Percentiles rank a stretch among this genome's conserved stretches.
Evolutionary conservation across 1,140 invertebrate species (phyloP).

Genomic region (Drosophila saltans): DNA sequence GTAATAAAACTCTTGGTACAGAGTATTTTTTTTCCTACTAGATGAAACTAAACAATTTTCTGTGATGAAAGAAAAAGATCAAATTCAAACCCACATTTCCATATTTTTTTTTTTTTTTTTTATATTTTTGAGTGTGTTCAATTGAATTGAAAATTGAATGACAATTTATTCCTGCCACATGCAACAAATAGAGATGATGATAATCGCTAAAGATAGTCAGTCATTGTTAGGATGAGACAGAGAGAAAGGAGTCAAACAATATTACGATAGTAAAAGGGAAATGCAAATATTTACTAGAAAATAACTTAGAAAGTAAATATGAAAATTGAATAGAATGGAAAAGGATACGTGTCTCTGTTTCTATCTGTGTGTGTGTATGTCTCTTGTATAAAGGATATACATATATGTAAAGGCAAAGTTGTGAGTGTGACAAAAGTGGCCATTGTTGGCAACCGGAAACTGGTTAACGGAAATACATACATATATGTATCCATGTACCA

Average conservation of each 20-base stretch:
- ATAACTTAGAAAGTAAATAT: conserved; percentile 69
- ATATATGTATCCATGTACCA: neutral
- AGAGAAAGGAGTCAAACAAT: conserved; percentile 31
- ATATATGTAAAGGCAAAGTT: conserved; percentile 12
- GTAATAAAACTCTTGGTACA: too few species aligned
- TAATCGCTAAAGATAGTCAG: neutral
- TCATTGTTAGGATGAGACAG: neutral
- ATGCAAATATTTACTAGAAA: conserved; percentile 65
- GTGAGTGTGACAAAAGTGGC: conserved; percentile 37
- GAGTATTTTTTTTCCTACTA: too few species aligned
- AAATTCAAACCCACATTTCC: neutral
- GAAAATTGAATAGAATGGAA: conserved; percentile 50
- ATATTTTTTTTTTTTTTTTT: neutral
- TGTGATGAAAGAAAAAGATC: neutral
- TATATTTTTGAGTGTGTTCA: conserved; percentile 33
- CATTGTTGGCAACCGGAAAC: conserved; percentile 47
- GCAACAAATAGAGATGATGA: conserved; percentile 47
- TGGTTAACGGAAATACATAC: conserved; percentile 35
- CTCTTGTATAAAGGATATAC: neutral
- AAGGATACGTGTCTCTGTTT: conserved; percentile 3
- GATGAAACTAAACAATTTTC: neutral
- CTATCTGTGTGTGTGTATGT: conserved; percentile 1
- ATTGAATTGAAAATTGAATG: conserved; percentile 53
- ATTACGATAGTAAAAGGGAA: conserved; percentile 13
- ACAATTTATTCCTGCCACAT: neutral